A percentile compares a stretch with the other conserved stretches of the same genome.
Conservation (phyloP, 1,140 invertebrate species). For the roundworm (Caenorhabditis elegans) region DNA sequence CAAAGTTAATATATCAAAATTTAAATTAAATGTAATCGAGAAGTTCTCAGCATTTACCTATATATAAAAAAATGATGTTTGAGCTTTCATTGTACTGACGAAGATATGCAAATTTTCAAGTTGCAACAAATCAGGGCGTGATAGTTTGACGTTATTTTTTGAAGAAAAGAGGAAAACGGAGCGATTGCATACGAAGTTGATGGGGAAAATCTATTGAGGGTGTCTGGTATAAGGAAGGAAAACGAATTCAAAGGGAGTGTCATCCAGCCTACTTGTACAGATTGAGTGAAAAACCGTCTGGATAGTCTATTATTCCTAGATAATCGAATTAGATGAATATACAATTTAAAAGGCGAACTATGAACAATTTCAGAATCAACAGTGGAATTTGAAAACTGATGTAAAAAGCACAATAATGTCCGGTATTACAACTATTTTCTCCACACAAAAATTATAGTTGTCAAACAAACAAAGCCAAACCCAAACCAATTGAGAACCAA, state of each 20-base stretch:
- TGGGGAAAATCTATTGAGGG: slow-evolving; percentile 13
- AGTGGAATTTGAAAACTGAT: too few species aligned
- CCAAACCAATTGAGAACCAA: neutral
- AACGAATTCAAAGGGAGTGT: slow-evolving; percentile 1
- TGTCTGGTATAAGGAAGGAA: neutral
- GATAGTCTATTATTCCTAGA: neutral
- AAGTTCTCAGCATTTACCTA: too few species aligned
- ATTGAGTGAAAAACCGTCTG: neutral
- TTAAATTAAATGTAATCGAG: too few species aligned
- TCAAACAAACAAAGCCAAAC: too few species aligned
- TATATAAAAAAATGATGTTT: too few species aligned
- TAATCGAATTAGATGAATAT: neutral
- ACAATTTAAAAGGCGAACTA: neutral
- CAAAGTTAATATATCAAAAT: too few species aligned
- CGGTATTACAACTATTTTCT: too few species aligned
- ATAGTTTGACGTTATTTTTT: neutral
- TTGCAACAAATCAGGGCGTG: neutral
- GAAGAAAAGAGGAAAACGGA: neutral
- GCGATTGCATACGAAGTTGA: slow-evolving; percentile 19
- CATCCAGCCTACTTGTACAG: slow-evolving; percentile 14
- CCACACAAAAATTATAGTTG: neutral
- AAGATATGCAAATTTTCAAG: neutral
- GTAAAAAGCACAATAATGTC: too few species aligned
- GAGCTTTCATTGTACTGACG: too few species aligned
- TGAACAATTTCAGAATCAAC: too few species aligned